phyloP scores from a whole-genome alignment of 2,797 vertebrate genomes.

The Macrochelys suwanniensis region DNA sequence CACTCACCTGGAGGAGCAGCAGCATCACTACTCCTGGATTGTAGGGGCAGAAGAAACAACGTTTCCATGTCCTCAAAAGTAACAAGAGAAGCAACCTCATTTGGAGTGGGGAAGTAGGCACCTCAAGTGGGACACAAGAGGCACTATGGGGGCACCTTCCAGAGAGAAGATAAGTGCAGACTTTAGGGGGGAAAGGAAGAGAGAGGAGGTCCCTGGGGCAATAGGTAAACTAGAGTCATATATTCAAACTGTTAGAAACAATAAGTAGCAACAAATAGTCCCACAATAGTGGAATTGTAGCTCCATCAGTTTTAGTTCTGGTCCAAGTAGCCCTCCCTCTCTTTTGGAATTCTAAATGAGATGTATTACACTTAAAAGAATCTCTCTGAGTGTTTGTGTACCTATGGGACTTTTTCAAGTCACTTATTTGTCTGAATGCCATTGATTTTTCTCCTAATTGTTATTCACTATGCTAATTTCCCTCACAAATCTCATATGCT shows the following conservation, averaged over 20 bases:
- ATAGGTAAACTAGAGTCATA: slow-evolving; percentile 38
- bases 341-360: slow-evolving; percentile 83
- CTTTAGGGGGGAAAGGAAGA: not conserved
- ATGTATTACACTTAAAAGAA: slow-evolving; percentile 84
- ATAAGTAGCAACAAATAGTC: slow-evolving; percentile 71
- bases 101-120: not conserved
- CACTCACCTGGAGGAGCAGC: not conserved
- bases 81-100: not conserved
- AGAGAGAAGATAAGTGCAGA: not conserved
- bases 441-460: slow-evolving; percentile 94
- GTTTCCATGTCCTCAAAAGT: not conserved
- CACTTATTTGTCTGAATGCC: slow-evolving; percentile 91
- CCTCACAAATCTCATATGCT: slow-evolving; percentile 92
- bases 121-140: not conserved
- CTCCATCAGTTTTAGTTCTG: slow-evolving; percentile 69
- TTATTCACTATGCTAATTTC: slow-evolving; percentile 96
- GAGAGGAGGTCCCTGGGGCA: slow-evolving; percentile 10
- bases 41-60: not conserved
- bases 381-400: slow-evolving; percentile 74
- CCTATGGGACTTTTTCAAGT: slow-evolving; percentile 87
- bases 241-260: slow-evolving; percentile 58
- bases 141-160: not conserved
- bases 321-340: slow-evolving; percentile 46
- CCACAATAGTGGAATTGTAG: slow-evolving; percentile 71
- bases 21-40: not conserved